These are phyloP conservation scores for Actinemys pallida DNA, from an alignment of 2,113 vertebrate genomes.

Conservation along the genomic window DNA sequence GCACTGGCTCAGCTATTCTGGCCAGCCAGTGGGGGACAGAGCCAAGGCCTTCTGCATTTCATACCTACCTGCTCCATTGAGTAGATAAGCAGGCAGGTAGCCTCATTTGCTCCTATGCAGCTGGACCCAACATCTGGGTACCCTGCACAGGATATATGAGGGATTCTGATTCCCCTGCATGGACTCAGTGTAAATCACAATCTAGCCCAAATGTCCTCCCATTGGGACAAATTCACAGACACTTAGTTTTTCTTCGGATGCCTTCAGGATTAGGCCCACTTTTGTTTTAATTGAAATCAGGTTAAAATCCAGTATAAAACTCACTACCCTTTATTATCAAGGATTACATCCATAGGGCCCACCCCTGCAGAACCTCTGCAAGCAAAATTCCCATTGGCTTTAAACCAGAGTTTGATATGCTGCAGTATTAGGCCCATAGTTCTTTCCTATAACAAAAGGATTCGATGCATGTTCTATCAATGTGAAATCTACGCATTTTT, in stretches of 20 bases:
- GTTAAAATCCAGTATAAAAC: background rate
- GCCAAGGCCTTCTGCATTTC: background rate
- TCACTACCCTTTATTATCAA: background rate
- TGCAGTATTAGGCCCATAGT: background rate
- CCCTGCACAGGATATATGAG: fast-evolving
- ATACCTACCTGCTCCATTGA: background rate
- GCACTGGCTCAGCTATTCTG: background rate
- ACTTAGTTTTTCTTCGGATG: background rate
- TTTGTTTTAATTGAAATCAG: background rate
- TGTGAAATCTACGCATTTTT: background rate
- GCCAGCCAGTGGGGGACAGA: background rate
- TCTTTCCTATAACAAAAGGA: background rate
- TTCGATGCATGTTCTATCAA: background rate
- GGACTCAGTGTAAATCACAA: fast-evolving
- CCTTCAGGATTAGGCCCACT: background rate
- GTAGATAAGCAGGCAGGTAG: background rate
- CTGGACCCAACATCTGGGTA: background rate
- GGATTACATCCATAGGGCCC: background rate
- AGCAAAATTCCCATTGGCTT: background rate
- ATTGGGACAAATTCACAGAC: background rate
- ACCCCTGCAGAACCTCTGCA: background rate
- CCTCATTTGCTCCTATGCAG: background rate
- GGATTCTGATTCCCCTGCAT: background rate
- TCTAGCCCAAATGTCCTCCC: background rate
- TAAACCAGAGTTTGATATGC: background rate